Base-by-base conservation (phyloP, 2,113 vertebrate genomes). In the Procavia capensis region DNA sequence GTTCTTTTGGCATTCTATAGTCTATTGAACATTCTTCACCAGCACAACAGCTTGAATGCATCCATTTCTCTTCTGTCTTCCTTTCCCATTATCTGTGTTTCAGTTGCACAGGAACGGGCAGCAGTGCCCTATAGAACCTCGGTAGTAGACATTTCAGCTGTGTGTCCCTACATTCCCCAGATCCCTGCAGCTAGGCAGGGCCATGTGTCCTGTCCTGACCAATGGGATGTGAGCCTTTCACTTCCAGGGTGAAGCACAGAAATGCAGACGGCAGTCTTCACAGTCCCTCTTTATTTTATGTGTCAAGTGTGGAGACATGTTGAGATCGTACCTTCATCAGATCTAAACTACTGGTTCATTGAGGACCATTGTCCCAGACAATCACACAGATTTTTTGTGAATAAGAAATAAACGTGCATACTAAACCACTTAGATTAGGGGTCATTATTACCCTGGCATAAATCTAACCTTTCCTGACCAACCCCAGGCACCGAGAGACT, bases 401-500 rank as follows among this genome's bases (percentile, higher is more conserved):
- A 57, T 45, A 75, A 75, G 70, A 95, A 90, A 75, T 34, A 87
- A 85, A 76, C 3, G 0, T 3, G 10, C 29, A 27, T 29, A 74
- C 25, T 11, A 72, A 85, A 63, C 43, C 85, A 54, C 34, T 75
- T 43, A 1, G 8, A 59, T 7, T 29, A 76, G 47, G 31, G 29
- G 13, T 8, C 39, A 61, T 93, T 76, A 57, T 88, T 39, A 91
- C 57, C 36, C 50, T 79, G 9, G 14, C 20, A 9, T 22, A 66
- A 72, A 13, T 31, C 19, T 39, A n/a, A 39, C 50, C 76, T 79
- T 64, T 72, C 57, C 82, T 95, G 89, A 94, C 76, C 25, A 22
- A 83, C 39, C 27, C 19, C 36, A 64, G 31, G 24, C 3, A 41
- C 45, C 25, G 39, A 81, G 57, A 7, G 0, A 47, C 68, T 50